phyloP scores from a whole-genome alignment of 2,888 invertebrate species.

The Calameuta idolon region DNA sequence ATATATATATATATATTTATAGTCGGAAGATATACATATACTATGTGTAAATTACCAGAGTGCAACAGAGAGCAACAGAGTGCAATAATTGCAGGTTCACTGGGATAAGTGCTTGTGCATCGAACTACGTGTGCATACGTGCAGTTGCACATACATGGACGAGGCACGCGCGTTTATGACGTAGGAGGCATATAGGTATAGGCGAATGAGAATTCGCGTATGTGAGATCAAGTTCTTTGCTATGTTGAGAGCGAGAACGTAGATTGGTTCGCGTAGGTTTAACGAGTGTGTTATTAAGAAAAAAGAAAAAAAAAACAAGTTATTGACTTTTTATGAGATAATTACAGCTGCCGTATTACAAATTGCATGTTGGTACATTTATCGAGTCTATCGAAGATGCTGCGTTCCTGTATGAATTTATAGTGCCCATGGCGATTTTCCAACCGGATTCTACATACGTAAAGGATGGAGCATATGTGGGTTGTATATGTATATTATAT shows the following conservation, averaged over 20 bases:
- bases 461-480: neutral
- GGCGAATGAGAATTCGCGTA: neutral
- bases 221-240: neutral
- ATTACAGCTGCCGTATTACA: neutral
- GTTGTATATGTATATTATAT: neutral
- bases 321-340: neutral
- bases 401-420: neutral
- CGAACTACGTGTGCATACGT: neutral
- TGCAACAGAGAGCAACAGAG: neutral
- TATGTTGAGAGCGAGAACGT: neutral
- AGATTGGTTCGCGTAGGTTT: neutral
- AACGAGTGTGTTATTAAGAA: neutral
- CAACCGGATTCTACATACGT: neutral
- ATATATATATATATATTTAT: conserved; percentile 13
- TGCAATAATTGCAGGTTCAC: conserved; percentile 11
- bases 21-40: neutral
- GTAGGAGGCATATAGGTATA: neutral
- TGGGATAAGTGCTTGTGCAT: neutral
- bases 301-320: neutral
- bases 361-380: neutral
- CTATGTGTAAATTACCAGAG: conserved; percentile 1
- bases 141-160: neutral
- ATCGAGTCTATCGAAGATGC: neutral
- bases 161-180: neutral
- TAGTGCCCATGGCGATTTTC: neutral